Conservation (phyloP, 2,113 vertebrate genomes). For the Melanocharis versteri region DNA sequence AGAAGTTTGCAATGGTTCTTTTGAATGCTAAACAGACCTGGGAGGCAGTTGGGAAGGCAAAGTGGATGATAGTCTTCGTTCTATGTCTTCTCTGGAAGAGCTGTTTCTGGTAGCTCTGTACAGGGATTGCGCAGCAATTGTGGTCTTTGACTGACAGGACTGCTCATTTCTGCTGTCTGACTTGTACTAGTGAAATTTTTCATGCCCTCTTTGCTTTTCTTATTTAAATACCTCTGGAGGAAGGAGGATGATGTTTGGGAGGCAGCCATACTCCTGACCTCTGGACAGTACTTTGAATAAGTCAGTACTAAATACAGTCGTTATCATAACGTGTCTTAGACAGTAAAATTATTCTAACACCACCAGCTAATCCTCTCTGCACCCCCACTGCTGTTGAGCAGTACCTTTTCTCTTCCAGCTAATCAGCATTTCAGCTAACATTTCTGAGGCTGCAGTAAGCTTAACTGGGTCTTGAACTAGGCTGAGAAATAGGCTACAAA, state of each 20-base stretch:
- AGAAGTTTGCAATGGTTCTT: neutral
- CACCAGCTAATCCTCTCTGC: neutral
- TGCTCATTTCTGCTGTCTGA: neutral
- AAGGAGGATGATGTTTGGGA: neutral
- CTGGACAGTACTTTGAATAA: neutral
- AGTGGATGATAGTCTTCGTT: neutral
- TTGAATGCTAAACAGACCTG: neutral
- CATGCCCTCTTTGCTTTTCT: neutral
- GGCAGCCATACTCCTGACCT: neutral
- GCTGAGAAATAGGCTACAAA: neutral
- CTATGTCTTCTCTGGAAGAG: neutral
- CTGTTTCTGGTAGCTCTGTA: neutral
- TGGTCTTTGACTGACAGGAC: neutral
- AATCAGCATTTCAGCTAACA: neutral
- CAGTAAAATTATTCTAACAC: neutral
- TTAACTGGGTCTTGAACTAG: neutral
- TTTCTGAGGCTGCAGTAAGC: neutral
- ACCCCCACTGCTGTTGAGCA: neutral
- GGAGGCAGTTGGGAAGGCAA: neutral
- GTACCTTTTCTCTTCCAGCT: neutral
- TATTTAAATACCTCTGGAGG: neutral
- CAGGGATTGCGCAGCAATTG: neutral
- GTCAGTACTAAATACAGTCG: neutral
- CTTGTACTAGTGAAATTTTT: neutral
- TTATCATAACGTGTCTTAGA: neutral